Evolutionary conservation across 2,888 invertebrate genomes (phyloP), one percentile per base, ranked within the genome.

Genomic region (Lamproptera curius): DNA sequence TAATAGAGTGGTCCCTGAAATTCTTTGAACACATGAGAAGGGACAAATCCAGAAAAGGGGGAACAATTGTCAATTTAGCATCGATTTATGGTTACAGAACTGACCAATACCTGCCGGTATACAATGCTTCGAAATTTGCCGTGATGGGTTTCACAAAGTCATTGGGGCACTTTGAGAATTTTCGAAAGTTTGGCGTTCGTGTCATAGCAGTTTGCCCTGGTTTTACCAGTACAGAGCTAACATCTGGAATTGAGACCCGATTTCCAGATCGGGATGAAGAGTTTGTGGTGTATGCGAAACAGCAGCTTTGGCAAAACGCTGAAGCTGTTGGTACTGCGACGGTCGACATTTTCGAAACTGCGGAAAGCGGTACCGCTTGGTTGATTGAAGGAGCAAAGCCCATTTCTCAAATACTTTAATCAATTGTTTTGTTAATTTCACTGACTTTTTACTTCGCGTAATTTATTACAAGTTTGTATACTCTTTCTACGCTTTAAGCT

Each of bases 61-160:
- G 92, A 2, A 80, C 87, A 2, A 84, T 92, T 34, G 77, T 92
- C 13, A 92, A 92, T 61, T 79, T 91, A 11, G 82, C 90, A 1
- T 91, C 91, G 0, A 84, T 90, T 14, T 82, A 87, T 53, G 91
- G 90, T 0, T 73, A 84, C 34, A 72, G 76, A 53, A 72, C 88
- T 0, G 67, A 80, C 20, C 77, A 84, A 2, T 78, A 77, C 13
- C 59, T 78, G 16, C 90, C 90, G 1, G 72, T 87, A n/a, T 91
- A 90, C 62, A 81, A 83, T 2, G 89, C 89, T 0, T 89, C 90
- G 0, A 90, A 91, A 62, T 82, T 80, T 53, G 87, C 82, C 13
- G 79, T 89, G 4, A 8, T 23, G 5, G 4, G 8, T 23, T 4
- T 23, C 23, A 6, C 23, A 23, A 23, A 4, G 8, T 6, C 8